Conservation (phyloP, 2,888 invertebrate species). For the Sesamia inferens region DNA sequence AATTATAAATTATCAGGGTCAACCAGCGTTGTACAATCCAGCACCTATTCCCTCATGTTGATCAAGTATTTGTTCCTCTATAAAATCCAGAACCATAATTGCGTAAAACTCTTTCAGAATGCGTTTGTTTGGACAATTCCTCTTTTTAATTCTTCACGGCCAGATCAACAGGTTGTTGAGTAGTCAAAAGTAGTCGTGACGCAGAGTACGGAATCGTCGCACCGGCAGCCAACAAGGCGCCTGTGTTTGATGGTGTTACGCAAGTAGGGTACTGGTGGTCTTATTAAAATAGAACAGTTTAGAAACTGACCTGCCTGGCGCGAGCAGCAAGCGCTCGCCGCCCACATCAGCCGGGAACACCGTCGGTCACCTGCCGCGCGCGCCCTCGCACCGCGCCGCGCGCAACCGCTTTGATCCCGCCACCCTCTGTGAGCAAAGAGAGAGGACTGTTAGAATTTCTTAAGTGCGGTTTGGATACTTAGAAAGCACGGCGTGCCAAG, state of each 20-base stretch:
- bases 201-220: too few species aligned
- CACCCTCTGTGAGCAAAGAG: conserved; percentile 82
- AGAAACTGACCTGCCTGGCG: conserved; percentile 85
- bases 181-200: too few species aligned
- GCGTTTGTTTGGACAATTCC: not conserved
- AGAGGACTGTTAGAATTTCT: conserved; percentile 17
- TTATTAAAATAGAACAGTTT: not conserved
- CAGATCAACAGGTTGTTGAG: not conserved
- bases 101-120: not conserved
- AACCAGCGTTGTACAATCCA: not conserved
- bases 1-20: not conserved
- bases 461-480: not conserved
- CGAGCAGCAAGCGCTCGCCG: conserved; percentile 89
- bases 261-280: not conserved
- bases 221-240: too few species aligned
- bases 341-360: conserved; percentile 89
- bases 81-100: not conserved
- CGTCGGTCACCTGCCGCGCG: conserved; percentile 89
- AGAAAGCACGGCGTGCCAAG: too few species aligned
- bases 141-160: too few species aligned
- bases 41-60: not conserved
- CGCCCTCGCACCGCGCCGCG: conserved; percentile 84
- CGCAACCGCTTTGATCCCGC: conserved; percentile 79
- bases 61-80: not conserved
- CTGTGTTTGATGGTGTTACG: not conserved